Conservation (phyloP, 2,797 vertebrate species). For the Poecilia picta region DNA sequence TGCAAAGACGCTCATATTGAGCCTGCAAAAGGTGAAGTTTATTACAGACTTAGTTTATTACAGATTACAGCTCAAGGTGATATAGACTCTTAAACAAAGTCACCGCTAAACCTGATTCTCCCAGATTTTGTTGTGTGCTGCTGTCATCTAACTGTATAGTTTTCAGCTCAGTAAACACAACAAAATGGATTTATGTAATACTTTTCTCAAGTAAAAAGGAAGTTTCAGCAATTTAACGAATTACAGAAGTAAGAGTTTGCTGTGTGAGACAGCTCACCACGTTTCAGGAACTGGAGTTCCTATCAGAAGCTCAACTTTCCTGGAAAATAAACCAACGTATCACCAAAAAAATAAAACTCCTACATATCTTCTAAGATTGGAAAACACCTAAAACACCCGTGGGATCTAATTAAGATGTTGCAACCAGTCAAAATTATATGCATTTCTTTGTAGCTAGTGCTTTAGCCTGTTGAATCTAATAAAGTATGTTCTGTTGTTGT, state of each 20-base stretch:
- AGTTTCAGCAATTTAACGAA: not conserved
- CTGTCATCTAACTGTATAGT: not conserved
- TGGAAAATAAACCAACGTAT: not conserved
- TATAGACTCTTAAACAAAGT: not conserved
- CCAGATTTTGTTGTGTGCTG: not conserved
- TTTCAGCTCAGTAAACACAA: not conserved
- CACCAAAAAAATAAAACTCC: not conserved
- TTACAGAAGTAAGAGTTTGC: not conserved
- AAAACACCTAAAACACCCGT: not conserved
- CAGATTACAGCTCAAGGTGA: not conserved
- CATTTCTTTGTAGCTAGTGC: not conserved
- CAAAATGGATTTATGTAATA: not conserved
- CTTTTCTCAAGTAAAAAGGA: not conserved
- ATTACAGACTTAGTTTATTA: not conserved
- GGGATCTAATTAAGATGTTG: not conserved
- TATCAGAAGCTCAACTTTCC: slow-evolving; percentile 1
- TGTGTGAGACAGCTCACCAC: not conserved
- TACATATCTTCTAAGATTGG: not conserved
- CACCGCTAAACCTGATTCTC: not conserved
- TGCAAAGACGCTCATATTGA: slow-evolving; percentile 96
- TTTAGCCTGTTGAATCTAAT: not conserved
- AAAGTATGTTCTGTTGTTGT: not conserved
- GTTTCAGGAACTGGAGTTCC: not conserved
- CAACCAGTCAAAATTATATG: not conserved
- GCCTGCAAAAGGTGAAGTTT: slow-evolving; percentile 91